Evolutionary conservation across 2,888 invertebrate genomes (phyloP).

Genomic region (Argyra leucocephala): DNA sequence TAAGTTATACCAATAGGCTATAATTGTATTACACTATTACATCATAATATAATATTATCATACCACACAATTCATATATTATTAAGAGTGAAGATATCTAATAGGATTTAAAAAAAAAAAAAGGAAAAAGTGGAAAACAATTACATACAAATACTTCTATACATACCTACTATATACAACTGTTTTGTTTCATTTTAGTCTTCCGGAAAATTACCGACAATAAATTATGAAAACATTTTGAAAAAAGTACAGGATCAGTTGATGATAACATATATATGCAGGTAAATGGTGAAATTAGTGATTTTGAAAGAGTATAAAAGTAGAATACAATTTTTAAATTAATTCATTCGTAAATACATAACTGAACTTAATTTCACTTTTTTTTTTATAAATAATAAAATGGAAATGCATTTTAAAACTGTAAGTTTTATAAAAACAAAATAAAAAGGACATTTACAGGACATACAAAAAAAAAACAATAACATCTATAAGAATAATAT

Average conservation of each 20-base stretch:
- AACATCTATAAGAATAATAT: background rate
- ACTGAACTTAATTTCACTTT: background rate
- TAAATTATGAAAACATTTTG: background rate
- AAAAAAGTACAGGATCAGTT: background rate
- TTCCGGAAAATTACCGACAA: background rate
- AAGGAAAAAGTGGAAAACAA: too few species aligned
- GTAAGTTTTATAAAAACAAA: too few species aligned
- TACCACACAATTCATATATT: too few species aligned
- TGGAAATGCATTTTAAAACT: background rate
- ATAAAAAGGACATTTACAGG: background rate
- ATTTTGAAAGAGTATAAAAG: background rate
- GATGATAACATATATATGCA: too few species aligned
- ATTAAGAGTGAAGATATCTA: too few species aligned
- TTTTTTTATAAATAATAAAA: background rate
- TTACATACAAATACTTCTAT: too few species aligned
- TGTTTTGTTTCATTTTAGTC: background rate
- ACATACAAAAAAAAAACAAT: background rate
- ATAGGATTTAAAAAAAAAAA: too few species aligned
- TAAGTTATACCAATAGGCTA: too few species aligned
- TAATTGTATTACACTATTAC: too few species aligned
- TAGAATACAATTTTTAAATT: background rate
- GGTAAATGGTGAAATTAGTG: too few species aligned
- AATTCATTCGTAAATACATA: background rate
- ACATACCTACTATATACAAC: too few species aligned
- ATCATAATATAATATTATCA: too few species aligned